These are phyloP conservation scores for Myopa testacea DNA, from an alignment of 2,888 invertebrate species.

Conservation along the genomic window DNA sequence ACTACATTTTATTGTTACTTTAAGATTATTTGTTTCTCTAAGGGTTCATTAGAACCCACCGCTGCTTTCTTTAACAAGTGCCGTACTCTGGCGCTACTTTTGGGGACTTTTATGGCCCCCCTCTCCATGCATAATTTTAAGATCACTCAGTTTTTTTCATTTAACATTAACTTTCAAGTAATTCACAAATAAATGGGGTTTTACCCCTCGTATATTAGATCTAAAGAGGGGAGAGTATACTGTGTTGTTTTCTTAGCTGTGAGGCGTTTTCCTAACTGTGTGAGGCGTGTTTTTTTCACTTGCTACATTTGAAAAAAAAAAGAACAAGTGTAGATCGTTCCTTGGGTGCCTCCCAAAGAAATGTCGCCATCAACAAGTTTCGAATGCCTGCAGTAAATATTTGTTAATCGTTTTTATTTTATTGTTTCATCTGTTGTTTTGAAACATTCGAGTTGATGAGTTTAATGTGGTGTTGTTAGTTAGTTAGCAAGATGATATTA, in stretches of 20 bases:
- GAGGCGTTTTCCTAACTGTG: not conserved
- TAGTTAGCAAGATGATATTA: not conserved
- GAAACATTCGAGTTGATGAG: not conserved
- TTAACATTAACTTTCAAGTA: too few relatives aligned
- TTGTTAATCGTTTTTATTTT: not conserved
- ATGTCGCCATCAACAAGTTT: not conserved
- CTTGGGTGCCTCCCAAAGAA: not conserved
- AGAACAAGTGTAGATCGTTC: not conserved
- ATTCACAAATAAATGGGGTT: too few relatives aligned
- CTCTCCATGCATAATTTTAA: too few relatives aligned
- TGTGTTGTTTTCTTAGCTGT: not conserved
- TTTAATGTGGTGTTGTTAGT: not conserved
- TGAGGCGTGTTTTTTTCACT: not conserved
- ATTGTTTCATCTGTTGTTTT: not conserved
- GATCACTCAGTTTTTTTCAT: too few relatives aligned
- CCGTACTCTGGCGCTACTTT: too few relatives aligned
- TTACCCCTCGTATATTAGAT: too few relatives aligned
- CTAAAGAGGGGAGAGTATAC: too few relatives aligned
- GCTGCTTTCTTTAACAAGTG: too few relatives aligned
- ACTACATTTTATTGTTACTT: too few relatives aligned
- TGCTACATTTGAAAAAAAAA: not conserved
- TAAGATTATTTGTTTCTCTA: too few relatives aligned
- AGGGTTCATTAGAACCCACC: too few relatives aligned
- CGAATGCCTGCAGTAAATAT: not conserved
- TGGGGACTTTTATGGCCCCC: too few relatives aligned